Evolutionary conservation across 2,888 invertebrate species (phyloP).

Genomic region (Heliconius cydno): DNA sequence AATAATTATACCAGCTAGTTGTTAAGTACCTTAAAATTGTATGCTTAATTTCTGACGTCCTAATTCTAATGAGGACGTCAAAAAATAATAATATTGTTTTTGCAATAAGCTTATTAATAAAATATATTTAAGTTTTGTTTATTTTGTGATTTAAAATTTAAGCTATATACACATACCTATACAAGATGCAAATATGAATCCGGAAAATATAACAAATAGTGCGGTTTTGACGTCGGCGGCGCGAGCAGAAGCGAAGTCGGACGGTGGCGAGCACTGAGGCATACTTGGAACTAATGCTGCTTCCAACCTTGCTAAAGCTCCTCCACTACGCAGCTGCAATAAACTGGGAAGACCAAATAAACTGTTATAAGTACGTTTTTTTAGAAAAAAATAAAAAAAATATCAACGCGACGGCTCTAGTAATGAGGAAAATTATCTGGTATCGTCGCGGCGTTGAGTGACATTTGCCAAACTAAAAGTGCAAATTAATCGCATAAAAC

Average conservation of each 20-base stretch:
- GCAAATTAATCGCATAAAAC: no score
- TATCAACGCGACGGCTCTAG: no score
- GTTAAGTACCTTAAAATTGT: not conserved
- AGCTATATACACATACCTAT: slow-evolving; percentile 55
- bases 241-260: slow-evolving; percentile 83
- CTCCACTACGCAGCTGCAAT: slow-evolving; percentile 69
- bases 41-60: not conserved
- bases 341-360: slow-evolving; percentile 55
- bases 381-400: not conserved
- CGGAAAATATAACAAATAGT: slow-evolving; percentile 77
- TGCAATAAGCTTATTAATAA: no score
- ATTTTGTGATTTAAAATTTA: not conserved
- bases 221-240: slow-evolving; percentile 84
- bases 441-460: no score
- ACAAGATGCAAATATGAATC: slow-evolving; percentile 64
- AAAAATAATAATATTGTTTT: not conserved
- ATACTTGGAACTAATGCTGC: slow-evolving; percentile 75
- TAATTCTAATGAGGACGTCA: not conserved
- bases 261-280: slow-evolving; percentile 80
- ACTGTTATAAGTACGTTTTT: not conserved
- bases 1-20: not conserved
- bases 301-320: slow-evolving; percentile 67
- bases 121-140: not conserved
- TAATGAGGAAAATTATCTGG: no score
- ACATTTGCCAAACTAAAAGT: no score